Base-by-base conservation (phyloP, 2,797 vertebrate genomes). In the Serranus cabrilla region DNA sequence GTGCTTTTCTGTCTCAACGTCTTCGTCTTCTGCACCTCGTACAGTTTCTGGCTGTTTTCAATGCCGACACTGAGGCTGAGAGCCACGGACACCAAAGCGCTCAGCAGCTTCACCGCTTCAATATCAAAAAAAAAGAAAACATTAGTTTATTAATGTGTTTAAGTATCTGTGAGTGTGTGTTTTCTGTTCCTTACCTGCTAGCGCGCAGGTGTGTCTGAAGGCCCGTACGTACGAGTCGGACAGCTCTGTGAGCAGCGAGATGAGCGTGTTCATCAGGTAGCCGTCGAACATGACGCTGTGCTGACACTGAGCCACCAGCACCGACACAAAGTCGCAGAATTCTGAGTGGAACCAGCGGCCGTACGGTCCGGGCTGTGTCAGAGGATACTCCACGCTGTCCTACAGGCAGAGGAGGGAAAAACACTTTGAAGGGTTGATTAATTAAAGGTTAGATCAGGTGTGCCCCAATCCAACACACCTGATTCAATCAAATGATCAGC, bases 171-270 rank as follows among this genome's bases (percentile, higher is more conserved):
- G 21, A 5, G 5, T 11, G 0, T 39, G 31, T 17, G 25, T 57
- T 42, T 23, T 25, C 14, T 21, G 0, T 23, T 34, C 25, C 68
- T 75, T 91, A 98, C 97, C 97, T 91, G 97, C 96, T 23, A 98
- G 95, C 3, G 97, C 97, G 86, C 97, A 97, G 23, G 97, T 98
- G 92, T 98, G 97, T 75, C 97, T 95, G 88, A 98, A 97, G 0
- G 97, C 97, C 51, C 97, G 94, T 18, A 98, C 86, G 27, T 91
- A 90, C 0, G 97, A 98, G 87, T 96, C 91, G 0, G 97, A 96
- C 72, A 98, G 94, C 77, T 97, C 96, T 0, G 96, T 94, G 46
- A 99, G 94, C 86, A 98, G 93, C 0, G 97, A 97, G 82, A 97
- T 96, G 62, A 99, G 62, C 0, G 95, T 88, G 89, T 94, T 96